phyloP scores from a whole-genome alignment of 2,113 vertebrate species.

The Xerus inauris region DNA sequence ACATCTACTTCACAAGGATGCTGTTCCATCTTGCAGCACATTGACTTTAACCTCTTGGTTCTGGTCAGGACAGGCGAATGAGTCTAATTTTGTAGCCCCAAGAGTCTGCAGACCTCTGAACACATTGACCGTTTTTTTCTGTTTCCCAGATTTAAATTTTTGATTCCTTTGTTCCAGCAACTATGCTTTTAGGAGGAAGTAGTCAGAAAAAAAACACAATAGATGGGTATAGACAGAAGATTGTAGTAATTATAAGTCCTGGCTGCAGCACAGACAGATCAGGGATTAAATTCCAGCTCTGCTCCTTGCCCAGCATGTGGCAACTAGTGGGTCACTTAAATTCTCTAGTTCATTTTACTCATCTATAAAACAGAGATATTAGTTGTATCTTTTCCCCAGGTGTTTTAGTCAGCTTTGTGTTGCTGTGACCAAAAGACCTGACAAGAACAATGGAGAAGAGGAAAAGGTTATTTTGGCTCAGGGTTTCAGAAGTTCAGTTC shows the following conservation, averaged over 20 bases:
- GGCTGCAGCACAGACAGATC: background rate
- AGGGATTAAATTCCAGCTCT: background rate
- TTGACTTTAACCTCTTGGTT: background rate
- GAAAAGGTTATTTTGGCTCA: too few species aligned
- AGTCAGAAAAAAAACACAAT: background rate
- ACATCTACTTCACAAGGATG: background rate
- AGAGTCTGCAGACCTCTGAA: background rate
- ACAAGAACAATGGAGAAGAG: too few species aligned
- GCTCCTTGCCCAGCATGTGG: background rate
- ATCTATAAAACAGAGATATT: background rate
- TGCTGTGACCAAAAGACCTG: too few species aligned
- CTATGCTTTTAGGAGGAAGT: background rate
- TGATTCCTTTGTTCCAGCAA: background rate
- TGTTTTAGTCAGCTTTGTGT: too few species aligned
- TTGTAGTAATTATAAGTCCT: background rate
- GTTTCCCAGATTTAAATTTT: background rate
- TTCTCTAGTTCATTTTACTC: conserved; percentile 33
- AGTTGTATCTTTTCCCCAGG: background rate
- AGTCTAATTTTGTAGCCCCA: background rate
- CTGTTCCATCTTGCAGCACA: fast-evolving
- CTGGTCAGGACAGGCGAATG: fast-evolving
- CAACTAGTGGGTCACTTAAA: background rate
- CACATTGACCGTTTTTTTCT: background rate
- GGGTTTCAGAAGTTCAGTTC: too few species aligned
- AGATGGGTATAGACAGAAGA: background rate